A percentile compares a stretch with the other conserved stretches of the same genome.
Evolutionary conservation across 2,797 vertebrate species (phyloP).

Genomic region (Menidia menidia): DNA sequence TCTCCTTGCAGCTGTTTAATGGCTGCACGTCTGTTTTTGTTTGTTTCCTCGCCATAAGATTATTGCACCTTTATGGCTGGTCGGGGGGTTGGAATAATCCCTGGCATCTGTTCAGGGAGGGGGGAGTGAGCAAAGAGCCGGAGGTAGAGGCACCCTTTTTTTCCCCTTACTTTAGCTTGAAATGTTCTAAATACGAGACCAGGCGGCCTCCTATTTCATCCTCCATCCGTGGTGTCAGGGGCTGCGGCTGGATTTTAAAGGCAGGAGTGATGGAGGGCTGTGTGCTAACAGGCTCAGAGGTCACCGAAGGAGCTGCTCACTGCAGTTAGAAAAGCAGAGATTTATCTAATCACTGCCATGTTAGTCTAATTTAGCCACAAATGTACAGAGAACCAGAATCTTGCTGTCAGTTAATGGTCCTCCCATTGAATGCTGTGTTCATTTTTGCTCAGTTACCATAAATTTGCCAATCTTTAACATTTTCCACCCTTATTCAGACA

Average conservation of each 20-base stretch:
- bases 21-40: constrained; percentile 84
- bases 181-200: constrained; percentile 63
- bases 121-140: constrained; percentile 63
- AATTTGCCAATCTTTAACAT: constrained; percentile 13
- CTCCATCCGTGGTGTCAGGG: constrained; percentile 55
- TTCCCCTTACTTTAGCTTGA: constrained; percentile 40
- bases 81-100: constrained; percentile 85
- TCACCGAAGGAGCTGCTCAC: constrained; percentile 69
- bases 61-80: constrained; percentile 89
- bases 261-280: constrained; percentile 70
- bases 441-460: constrained; percentile 1
- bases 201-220: constrained; percentile 68
- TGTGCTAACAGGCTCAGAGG: constrained; percentile 76
- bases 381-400: constrained; percentile 54
- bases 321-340: constrained; percentile 58
- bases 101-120: constrained; percentile 85
- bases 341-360: constrained; percentile 55
- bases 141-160: constrained; percentile 62
- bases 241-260: constrained; percentile 73
- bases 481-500: constrained; percentile 19
- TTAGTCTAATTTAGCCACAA: constrained; percentile 61
- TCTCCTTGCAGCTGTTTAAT: constrained; percentile 87
- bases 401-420: constrained; percentile 8
- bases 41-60: constrained; percentile 86
- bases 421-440: constrained; percentile 21